Conservation (phyloP, 1,140 invertebrate genomes). For the Drosophila navojoa region DNA sequence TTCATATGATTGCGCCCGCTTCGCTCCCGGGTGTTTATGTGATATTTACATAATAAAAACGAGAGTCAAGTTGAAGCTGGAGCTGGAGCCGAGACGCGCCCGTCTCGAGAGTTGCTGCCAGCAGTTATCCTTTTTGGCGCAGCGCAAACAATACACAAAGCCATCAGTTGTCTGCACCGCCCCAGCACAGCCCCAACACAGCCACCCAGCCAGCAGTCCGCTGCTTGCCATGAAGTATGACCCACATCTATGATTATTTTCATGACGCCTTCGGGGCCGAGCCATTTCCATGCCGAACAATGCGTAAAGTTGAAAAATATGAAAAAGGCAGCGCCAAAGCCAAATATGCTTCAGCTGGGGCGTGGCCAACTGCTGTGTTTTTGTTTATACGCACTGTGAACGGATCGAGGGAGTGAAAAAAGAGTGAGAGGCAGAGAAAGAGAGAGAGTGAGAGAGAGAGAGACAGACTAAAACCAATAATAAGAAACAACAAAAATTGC, state of each 20-base stretch:
- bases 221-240: constrained; percentile 54
- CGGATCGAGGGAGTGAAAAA: constrained; percentile 2
- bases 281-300: constrained; percentile 36
- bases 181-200: too few relatives aligned
- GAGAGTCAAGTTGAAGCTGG: constrained; percentile 59
- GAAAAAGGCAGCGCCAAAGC: constrained; percentile 45
- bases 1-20: constrained; percentile 72
- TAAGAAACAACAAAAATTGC: constrained; percentile 38
- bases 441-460: too few relatives aligned
- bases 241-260: constrained; percentile 82
- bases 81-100: constrained; percentile 19
- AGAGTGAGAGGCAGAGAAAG: too few relatives aligned
- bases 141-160: constrained; percentile 43
- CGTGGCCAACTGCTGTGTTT: constrained; percentile 8
- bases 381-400: constrained; percentile 22
- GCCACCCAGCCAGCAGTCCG: not conserved
- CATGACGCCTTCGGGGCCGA: constrained; percentile 75
- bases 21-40: constrained; percentile 80
- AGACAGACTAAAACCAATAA: too few relatives aligned
- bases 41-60: constrained; percentile 83
- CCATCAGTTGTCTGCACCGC: constrained; percentile 15
- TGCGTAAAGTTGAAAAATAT: constrained; percentile 72
- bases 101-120: constrained; percentile 45
- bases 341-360: constrained; percentile 9
- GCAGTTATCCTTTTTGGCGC: constrained; percentile 61